phyloP scores from a whole-genome alignment of 2,888 invertebrate species.

The Rotaria socialis region DNA sequence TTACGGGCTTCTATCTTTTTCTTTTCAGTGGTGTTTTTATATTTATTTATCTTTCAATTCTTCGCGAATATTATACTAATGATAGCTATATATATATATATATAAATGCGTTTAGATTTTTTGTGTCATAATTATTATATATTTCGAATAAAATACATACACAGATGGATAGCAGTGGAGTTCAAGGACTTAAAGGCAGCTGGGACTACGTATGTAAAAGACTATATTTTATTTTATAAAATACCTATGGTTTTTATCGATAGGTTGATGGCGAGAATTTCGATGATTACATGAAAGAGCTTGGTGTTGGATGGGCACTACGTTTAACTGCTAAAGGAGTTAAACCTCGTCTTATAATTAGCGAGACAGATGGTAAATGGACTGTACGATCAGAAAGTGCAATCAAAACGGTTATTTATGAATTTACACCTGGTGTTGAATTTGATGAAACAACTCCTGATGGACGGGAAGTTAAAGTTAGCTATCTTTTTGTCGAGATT shows the following conservation, averaged over 20 bases:
- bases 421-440: slow-evolving; percentile 52
- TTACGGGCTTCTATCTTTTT: too few relatives aligned
- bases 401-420: slow-evolving; percentile 52
- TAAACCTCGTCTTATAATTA: slow-evolving; percentile 75
- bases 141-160: background rate
- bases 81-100: too few relatives aligned
- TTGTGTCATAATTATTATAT: background rate
- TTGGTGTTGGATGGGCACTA: slow-evolving; percentile 77
- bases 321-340: slow-evolving; percentile 79
- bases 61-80: too few relatives aligned
- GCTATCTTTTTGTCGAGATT: too few relatives aligned
- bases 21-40: too few relatives aligned
- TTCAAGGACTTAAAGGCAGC: slow-evolving; percentile 6
- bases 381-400: slow-evolving; percentile 65
- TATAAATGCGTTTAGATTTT: background rate
- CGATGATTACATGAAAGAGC: slow-evolving; percentile 78
- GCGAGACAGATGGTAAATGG: slow-evolving; percentile 70
- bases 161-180: background rate
- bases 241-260: too few relatives aligned
- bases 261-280: slow-evolving; percentile 68
- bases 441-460: slow-evolving; percentile 52
- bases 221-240: too few relatives aligned
- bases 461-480: slow-evolving; percentile 44
- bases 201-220: background rate
- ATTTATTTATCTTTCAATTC: too few relatives aligned